Conservation (phyloP, 1,140 invertebrate species). For the Aplysia californica region DNA sequence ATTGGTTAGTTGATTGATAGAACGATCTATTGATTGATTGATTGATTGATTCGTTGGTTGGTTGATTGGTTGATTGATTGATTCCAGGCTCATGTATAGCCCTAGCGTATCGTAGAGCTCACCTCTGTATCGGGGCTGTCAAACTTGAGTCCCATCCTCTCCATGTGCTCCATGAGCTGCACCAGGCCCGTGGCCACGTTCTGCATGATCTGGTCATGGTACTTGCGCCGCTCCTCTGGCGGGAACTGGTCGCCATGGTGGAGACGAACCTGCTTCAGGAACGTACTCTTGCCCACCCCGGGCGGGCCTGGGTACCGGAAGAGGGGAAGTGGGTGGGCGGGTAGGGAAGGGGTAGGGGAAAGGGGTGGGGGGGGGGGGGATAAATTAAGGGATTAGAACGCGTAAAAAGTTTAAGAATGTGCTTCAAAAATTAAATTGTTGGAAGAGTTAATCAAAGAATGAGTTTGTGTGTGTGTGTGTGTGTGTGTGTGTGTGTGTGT, state of each 20-base stretch:
- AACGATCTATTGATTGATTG: too few species aligned
- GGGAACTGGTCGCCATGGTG: conserved; percentile 59
- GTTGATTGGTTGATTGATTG: too few species aligned
- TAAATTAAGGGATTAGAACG: too few species aligned
- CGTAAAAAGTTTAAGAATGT: too few species aligned
- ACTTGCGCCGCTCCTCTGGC: conserved; percentile 37
- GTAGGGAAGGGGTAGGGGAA: not conserved
- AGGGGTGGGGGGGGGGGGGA: too few species aligned
- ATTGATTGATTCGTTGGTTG: too few species aligned
- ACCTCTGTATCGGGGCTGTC: conserved; percentile 39
- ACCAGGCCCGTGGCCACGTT: conserved; percentile 52
- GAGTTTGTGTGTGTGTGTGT: too few species aligned
- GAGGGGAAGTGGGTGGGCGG: not conserved
- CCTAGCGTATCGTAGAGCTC: too few species aligned
- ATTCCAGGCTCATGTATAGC: too few species aligned
- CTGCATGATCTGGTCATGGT: conserved; percentile 45
- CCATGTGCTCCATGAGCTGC: conserved; percentile 49
- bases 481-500: not conserved
- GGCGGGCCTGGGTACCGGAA: conserved; percentile 53
- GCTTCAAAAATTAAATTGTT: too few species aligned
- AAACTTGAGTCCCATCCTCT: conserved; percentile 37
- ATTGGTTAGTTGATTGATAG: too few species aligned
- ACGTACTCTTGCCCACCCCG: conserved; percentile 59
- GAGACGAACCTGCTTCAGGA: conserved; percentile 60
- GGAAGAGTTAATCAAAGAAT: too few species aligned